Base-by-base conservation (phyloP, 2,113 vertebrate genomes). In the Prunella fulvescens region DNA sequence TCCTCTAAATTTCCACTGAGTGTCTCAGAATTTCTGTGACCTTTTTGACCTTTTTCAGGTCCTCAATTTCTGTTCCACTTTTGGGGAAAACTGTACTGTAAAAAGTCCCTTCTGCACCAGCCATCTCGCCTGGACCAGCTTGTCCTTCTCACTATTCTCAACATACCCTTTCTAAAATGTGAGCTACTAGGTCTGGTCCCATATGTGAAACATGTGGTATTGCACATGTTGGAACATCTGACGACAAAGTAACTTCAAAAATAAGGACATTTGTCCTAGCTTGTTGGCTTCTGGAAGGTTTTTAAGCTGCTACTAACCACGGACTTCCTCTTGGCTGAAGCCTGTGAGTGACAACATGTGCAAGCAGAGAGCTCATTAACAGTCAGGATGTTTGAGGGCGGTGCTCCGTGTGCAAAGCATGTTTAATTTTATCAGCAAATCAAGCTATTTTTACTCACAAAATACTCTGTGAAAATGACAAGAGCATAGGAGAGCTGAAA, bases 371-470 rank as follows among this genome's bases (percentile, higher is more conserved):
- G 3, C 56, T 90, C 82, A 88, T 92, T 93, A 94, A 44, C 71
- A 95, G 88, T 78, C 95, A 94, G 92, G 88, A 95, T 96, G 82
- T 86, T 80, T 60, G 82, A 94, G 67, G 92, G 82, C 0, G 31
- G 69, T 83, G 60, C 85, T 90, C 85, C 6, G 15, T 66, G 44
- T 86, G 88, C 80, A 93, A 91, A 93, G 79, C 82, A 71, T 58
- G 50, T 90, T 96, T 94, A 95, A 94, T 96, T 96, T 94, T 94
- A 88, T 95, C 92, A 93, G 83, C 72, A 93, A 86, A 94, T 96
- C 82, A 88, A 83, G 79, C 56, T 96, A 95, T 94, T 95, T 97
- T 95, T 96, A 86, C 65, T 86, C 88, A 86, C 65, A 70, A 90
- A 90, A 76, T 6, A 3, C 69, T 83, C 92, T 78, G 44, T 78